Conservation (phyloP, 2,113 vertebrate genomes). For the Chloropsis hardwickii region DNA sequence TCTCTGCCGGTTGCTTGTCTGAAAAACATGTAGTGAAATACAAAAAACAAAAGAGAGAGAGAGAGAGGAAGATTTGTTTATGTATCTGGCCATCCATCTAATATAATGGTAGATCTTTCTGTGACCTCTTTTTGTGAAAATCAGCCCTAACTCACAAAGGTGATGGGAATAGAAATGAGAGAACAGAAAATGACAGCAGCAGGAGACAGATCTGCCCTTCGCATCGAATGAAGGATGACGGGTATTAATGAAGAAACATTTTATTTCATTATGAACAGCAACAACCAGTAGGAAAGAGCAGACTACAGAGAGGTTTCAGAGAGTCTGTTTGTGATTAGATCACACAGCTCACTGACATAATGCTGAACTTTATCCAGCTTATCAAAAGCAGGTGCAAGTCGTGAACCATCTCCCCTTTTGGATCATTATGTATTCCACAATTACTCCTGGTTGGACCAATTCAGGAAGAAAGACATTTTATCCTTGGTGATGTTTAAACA, state of each 20-base stretch:
- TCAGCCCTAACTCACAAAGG: background rate
- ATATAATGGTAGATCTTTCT: background rate
- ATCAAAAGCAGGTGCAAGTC: background rate
- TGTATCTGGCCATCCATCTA: background rate
- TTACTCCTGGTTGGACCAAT: background rate
- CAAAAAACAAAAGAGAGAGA: background rate
- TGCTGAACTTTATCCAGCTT: constrained; percentile 13
- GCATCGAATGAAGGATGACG: constrained; percentile 17
- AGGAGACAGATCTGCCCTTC: constrained; percentile 33
- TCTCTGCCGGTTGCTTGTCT: background rate
- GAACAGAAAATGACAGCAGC: constrained; percentile 7
- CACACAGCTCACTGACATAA: background rate
- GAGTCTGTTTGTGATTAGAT: constrained; percentile 45
- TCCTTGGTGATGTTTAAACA: background rate
- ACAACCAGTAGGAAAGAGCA: constrained; percentile 9
- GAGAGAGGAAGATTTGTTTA: background rate
- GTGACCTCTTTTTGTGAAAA: constrained; percentile 33
- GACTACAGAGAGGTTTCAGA: constrained; percentile 19
- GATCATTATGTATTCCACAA: background rate
- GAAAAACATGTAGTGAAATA: background rate
- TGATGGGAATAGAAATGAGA: background rate
- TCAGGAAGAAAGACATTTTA: background rate
- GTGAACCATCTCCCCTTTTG: background rate
- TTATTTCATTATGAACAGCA: constrained; percentile 20
- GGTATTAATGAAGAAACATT: constrained; percentile 44